Base-by-base conservation (phyloP, 2,888 invertebrate genomes). In the Plusia festucae region DNA sequence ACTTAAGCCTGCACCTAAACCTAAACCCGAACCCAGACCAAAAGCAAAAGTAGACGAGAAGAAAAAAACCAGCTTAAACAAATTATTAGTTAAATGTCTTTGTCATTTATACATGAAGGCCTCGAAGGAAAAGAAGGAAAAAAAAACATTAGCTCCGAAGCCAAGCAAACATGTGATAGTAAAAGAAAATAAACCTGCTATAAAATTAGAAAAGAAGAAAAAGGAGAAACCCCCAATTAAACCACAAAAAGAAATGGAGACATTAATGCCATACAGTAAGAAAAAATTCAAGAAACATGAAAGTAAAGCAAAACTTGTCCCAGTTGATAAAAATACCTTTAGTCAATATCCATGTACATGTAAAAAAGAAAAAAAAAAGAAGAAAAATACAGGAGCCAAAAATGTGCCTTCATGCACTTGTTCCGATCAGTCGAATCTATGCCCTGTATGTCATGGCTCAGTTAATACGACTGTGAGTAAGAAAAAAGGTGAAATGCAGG, bases 261-360 rank as follows among this genome's bases (percentile, higher is more conserved):
- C 62, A 16, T 54, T 76, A 18, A 76, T 76, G 76, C 67, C 76
- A 22, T 76, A 73, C 27, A 73, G 73, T 53, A 73, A 70, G 53
- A 76, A 53, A 53, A 76, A 65, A 22, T 71, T 63, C 18, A 65
- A 61, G 22, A 60, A 68, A 51, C 20, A 20, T 0, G 44, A 54
- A 7, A 73, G 70, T 46, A 20, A 34, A 49, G 44, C 64, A 18
- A 56, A 46, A 22, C 5, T 76, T 6, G 1, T 1, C 2, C 11
- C 9, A 18, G 2, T 0, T 0, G 9, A 24, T 40, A 20, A n/a
- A 30, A 32, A 52, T 22, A 52, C 30, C 8, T 9, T 7, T 30
- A 55, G 8, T 22, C 15, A 20, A 22, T 54, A 46, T 49, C 53
- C 61, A 13, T 62, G 61, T 15, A 0, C 0, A 30, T 62, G 54